Base-by-base conservation (phyloP, 2,797 vertebrate genomes). In the Bradypus variegatus region DNA sequence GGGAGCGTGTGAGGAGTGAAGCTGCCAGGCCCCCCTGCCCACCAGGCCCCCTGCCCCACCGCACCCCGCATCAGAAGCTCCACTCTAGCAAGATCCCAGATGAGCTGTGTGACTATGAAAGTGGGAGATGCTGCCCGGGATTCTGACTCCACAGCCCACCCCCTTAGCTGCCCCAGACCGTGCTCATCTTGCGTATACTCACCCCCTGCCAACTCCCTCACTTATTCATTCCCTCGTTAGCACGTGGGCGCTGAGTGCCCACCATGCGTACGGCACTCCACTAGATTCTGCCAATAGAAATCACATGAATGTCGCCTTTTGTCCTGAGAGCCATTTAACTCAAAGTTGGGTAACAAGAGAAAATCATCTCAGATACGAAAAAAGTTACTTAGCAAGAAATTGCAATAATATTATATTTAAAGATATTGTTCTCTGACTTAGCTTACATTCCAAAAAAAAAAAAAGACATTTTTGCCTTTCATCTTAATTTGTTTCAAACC, bases 221-320 rank as follows among this genome's bases (percentile, higher is more conserved):
- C 10, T 2, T 5, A 0, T 16, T 8, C 18, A 0, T 2, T 50
- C 6, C 18, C 2, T 2, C 1, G 5, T 48, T 8, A 12, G 53
- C 53, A 55, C 14, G 5, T 19, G 14, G 53, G 53, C 14, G 6
- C 2, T 0, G 19, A 33, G 58, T 10, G 1, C 10, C 65, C 29
- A 2, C n/a, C 15, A 3, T 1, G 7, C 14, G 3, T 1, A 15
- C 69, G 45, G 7, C 10, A 8, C 23, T 1, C 50, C 1, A 1
- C 23, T 16, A 2, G 53, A 5, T 9, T 31, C 55, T 14, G 25
- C 15, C 29, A 62, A 48, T 5, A 31, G 9, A 9, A 2, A 12
- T 4, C 2, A 50, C 9, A 4, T 50, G 62, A 27, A n/a, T 13
- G 33, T 31, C 19, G 25, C 6, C 78, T 38, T 50, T 38, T 14